Base-by-base conservation (phyloP, 2,113 vertebrate species). In the Gambusia holbrooki region DNA sequence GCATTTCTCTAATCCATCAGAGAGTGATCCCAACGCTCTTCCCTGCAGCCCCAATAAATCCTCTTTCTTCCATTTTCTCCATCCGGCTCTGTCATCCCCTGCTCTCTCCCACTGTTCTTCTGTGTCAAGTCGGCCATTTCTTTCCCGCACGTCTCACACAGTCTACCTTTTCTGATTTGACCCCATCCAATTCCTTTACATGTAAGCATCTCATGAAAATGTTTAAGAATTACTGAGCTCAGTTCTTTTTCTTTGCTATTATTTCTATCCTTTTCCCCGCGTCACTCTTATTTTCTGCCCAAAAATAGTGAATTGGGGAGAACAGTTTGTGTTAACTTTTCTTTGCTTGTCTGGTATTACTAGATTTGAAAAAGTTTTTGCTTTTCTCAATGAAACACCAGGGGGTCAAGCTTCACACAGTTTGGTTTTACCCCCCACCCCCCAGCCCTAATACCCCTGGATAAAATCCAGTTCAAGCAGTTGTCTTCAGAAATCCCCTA, bases 1-100 rank as follows among this genome's bases (percentile, higher is more conserved):
- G 90, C 79, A 68, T 88, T 89, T 73, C 82, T 86, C 84, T 92
- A 91, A 93, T 92, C 90, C 87, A 91, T 92, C 88, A 87, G 84
- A 86, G 83, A 86, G 77, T 82, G 78, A 89, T 87, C 89, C 74
- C 13, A 28, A 84, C 84, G 84, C 83, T 90, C 87, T 88, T 78
- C 88, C 92, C 89, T 77, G 84, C 87, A 91, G 92, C 83, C 87
- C 79, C 84, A 78, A 88, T 88, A 92, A 89, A 90, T 92, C 89
- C 88, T 84, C 84, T 83, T 87, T 86, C 85, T 82, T 76, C 78
- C 84, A 79, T 66, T 75, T 76, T 62, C 76, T 70, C 63, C 73
- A 68, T 77, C 73, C 27, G 10, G 70, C 78, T 73, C 64, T 72
- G 76, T 71, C 71, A 81, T 85, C 65, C 66, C 51, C 54, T 71